Conservation (phyloP, 2,888 invertebrate genomes). For the Hesperia comma region DNA sequence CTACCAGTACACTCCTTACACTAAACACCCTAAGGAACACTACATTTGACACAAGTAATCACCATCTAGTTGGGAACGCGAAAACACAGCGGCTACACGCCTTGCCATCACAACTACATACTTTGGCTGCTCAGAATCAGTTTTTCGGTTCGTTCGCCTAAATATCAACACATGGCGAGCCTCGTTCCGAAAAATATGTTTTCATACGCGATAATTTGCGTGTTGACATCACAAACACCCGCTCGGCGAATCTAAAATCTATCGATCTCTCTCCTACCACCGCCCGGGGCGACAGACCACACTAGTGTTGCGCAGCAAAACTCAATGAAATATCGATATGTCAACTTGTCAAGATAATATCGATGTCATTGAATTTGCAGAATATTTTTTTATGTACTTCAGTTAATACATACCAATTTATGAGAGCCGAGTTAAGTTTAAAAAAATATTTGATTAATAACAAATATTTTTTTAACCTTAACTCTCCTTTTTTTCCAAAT, state of each 20-base stretch:
- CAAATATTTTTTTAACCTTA: no score
- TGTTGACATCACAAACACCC: constrained; percentile 73
- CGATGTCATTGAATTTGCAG: no score
- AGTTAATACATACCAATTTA: no score
- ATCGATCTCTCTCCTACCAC: constrained; percentile 56
- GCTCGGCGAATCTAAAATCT: constrained; percentile 55
- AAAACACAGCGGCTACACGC: constrained; percentile 42
- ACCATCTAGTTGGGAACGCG: constrained; percentile 55
- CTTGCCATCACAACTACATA: constrained; percentile 44
- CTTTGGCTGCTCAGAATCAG: constrained; percentile 11
- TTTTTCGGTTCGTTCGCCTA: constrained; percentile 9
- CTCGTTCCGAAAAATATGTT: constrained; percentile 41
- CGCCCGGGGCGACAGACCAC: constrained; percentile 44
- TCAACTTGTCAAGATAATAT: not conserved
- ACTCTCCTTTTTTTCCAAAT: no score
- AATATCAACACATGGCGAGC: constrained; percentile 38
- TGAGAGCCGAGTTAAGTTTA: no score
- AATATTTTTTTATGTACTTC: no score
- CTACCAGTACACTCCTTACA: constrained; percentile 37
- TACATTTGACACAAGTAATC: constrained; percentile 83
- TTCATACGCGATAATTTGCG: constrained; percentile 50
- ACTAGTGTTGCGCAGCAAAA: constrained; percentile 9
- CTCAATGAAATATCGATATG: not conserved
- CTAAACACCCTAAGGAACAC: constrained; percentile 54
- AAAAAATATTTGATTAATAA: no score